Conservation (phyloP, 2,888 invertebrate species). For the Imbricaverruca yamaguchii region DNA sequence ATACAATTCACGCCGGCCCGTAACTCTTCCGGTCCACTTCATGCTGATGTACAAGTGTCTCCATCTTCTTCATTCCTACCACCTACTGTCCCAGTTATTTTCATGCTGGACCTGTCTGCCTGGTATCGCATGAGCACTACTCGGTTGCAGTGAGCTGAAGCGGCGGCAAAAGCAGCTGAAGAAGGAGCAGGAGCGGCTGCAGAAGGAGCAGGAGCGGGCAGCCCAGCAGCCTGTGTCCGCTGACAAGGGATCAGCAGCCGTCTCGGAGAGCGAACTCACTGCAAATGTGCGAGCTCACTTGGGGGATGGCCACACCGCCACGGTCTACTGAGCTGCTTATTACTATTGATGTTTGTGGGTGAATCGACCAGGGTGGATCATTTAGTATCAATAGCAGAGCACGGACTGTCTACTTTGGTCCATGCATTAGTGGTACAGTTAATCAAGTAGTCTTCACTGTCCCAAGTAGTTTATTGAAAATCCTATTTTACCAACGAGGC, state of each 20-base stretch:
- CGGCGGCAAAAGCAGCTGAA: slow-evolving; percentile 83
- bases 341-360: no score
- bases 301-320: no score
- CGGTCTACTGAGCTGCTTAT: no score
- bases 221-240: slow-evolving; percentile 43
- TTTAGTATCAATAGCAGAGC: no score
- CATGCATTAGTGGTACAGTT: no score
- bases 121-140: neutral
- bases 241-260: slow-evolving; percentile 35
- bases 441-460: no score
- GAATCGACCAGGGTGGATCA: no score
- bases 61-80: neutral
- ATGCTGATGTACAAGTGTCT: no score
- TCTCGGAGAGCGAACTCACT: slow-evolving; percentile 3
- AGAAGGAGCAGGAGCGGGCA: slow-evolving; percentile 53
- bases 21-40: neutral
- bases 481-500: no score
- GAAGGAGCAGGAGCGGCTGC: slow-evolving; percentile 82
- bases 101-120: neutral
- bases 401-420: no score
- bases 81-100: neutral
- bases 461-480: no score
- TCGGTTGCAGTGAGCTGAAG: slow-evolving; percentile 74
- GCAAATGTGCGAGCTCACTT: neutral
- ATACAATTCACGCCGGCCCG: no score